Evolutionary conservation across 2,797 vertebrate species (phyloP).

Genomic region (Sciurus carolinensis): DNA sequence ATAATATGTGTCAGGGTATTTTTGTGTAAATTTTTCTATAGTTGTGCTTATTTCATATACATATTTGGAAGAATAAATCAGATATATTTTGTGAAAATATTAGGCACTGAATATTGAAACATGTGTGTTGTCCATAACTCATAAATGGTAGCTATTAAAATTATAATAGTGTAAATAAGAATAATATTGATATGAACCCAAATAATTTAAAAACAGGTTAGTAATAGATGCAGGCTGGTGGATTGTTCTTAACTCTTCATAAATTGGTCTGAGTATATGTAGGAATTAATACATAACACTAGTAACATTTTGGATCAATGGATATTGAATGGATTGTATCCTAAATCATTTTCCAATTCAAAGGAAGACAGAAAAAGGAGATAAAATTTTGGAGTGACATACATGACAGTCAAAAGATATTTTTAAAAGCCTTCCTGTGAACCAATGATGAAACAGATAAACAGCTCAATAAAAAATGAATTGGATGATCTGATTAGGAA

Average conservation of each 20-base stretch:
- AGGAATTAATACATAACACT: conserved; percentile 69
- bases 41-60: background rate
- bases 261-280: conserved; percentile 43
- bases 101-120: background rate
- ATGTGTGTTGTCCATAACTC: background rate
- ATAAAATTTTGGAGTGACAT: conserved; percentile 43
- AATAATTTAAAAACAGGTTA: conserved; percentile 44
- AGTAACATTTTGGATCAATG: conserved; percentile 62
- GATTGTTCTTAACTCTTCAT: conserved; percentile 66
- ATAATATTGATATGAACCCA: conserved; percentile 30
- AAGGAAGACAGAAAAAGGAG: conserved; percentile 19
- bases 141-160: background rate
- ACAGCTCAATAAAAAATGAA: background rate
- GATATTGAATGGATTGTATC: conserved; percentile 40
- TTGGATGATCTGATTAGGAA: background rate
- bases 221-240: background rate
- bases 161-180: conserved; percentile 10
- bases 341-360: conserved; percentile 71
- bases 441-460: background rate
- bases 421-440: background rate
- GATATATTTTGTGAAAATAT: background rate
- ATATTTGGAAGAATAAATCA: conserved; percentile 41
- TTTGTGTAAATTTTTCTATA: background rate
- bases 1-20: background rate
- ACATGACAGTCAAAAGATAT: conserved; percentile 25